phyloP scores from a whole-genome alignment of 2,797 vertebrate species.

The Bovichtus variegatus region DNA sequence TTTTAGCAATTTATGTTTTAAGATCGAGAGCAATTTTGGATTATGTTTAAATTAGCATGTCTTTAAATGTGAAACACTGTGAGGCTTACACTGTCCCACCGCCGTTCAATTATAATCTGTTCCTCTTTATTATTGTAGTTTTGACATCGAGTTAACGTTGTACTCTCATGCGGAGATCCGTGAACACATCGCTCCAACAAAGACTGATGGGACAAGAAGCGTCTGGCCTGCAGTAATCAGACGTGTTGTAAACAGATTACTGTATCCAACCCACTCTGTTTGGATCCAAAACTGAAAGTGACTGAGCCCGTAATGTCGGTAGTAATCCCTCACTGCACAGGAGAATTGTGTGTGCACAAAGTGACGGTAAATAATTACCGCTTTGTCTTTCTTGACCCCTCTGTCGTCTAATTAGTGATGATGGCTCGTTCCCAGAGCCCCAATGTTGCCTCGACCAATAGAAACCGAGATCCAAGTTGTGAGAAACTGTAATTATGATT shows the following conservation, averaged over 20 bases:
- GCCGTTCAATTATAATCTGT: neutral
- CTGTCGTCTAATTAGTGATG: neutral
- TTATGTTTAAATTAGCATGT: neutral
- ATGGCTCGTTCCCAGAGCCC: neutral
- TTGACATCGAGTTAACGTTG: neutral
- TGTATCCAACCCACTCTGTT: neutral
- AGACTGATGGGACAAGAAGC: neutral
- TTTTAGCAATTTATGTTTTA: neutral
- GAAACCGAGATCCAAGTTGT: neutral
- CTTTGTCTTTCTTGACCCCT: neutral
- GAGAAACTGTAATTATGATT: neutral
- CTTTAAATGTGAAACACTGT: neutral
- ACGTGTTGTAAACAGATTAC: neutral
- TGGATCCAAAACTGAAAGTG: neutral
- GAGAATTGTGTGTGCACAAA: neutral
- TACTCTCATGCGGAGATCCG: neutral
- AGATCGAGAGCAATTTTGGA: neutral
- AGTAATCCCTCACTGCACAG: too few species aligned
- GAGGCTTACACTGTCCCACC: neutral
- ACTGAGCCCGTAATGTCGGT: neutral
- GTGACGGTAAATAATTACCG: neutral
- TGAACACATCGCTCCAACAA: neutral
- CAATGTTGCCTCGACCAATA: neutral
- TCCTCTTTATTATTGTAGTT: too few species aligned
- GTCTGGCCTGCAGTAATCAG: neutral